Base-by-base conservation (phyloP, 2,797 vertebrate species). In the Cygnus olor region DNA sequence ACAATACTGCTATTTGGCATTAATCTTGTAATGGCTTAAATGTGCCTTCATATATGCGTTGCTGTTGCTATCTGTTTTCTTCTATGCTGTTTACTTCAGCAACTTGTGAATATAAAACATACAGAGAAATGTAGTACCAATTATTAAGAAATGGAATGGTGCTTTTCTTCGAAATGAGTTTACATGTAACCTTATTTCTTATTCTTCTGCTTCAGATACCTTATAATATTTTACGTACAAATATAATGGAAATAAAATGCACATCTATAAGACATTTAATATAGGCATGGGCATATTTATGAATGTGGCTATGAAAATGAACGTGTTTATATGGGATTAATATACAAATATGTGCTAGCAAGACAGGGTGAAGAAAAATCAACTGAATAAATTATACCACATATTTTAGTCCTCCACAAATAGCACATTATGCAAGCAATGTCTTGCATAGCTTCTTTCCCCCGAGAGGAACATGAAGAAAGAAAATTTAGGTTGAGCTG, bases 191-290 rank as follows among this genome's bases (percentile, higher is more conserved):
- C 30, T 64, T 89, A 17, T 82, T 88, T 92, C 38, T 85, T 89
- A 32, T n/a, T 45, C n/a, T 87, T 61, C 61, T 79, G 17, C 40
- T 91, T 89, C 38, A 38, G n/a, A 13, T 60, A 65, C 17, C 56
- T 85, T 93, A 68, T 85, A 87, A 85, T 47, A 25, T 73, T 90
- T 87, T 90, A 83, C 24, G 66, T 63, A 82, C 8, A 86, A 81
- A 89, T 47, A 21, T 69, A 91, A 83, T 63, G 34, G 34, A 88
- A 95, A 96, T 78, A 82, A 92, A 97, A 84, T 60, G 32, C 11
- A 7, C 27, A 40, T 36, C n/a, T 54, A 58, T 38, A 82, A 73
- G 21, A 83, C 24, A 60, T 74, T 83, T 83, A 77, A 84, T 77
- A 85, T 10, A 69, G 18, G n/a, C 42, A 24, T 72, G 90, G 80